Evolutionary conservation across 2,797 vertebrate genomes (phyloP), one percentile per base, ranked within the genome.

Genomic region (Sebastolobus alascanus): DNA sequence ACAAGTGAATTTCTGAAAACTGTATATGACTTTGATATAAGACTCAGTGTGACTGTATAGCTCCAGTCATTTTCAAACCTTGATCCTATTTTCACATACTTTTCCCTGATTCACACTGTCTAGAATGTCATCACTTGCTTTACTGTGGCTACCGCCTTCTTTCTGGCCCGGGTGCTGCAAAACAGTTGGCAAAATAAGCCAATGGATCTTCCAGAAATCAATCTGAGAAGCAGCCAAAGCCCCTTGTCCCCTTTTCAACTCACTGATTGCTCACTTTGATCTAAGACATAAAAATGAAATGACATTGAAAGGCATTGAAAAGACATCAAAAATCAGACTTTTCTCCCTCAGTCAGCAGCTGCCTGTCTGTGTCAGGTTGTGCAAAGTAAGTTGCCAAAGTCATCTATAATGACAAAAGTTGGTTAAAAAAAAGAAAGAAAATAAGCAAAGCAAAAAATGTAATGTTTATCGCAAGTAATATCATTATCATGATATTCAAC

Each of bases 1-100:
- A 35, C 71, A 66, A 55, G 66, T 79, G 60, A 75, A 35, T 27
- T 60, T 33, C 75, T 31, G 25, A 58, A 65, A 67, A 60, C 50
- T 52, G 16, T 33, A 31, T 11, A 33, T 43, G 20, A 43, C 13
- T 46, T 56, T 46, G 8, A 72, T 46, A 11, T 7, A 50, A 33
- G 35, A 16, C 25, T 29, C 8, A 58, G 9, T 33, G 0, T 46
- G 8, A 35, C 27, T 33, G 38, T 16, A 54, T 18, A 40, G 31
- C 22, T 54, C 5, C 54, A 3, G 38, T 46, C 7, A 58, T 73
- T 50, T 50, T 61, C 29, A 50, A 52, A 73, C 43, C 18, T 50
- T 50, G 7, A 69, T 69, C 31, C 5, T 22, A 16, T 55, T 54
- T 35, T 68, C 31, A 4, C 25, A 59, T n/a, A 56, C 40, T 29